phyloP scores from a whole-genome alignment of 2,797 vertebrate genomes.

The Dendrocincla fuliginosa region DNA sequence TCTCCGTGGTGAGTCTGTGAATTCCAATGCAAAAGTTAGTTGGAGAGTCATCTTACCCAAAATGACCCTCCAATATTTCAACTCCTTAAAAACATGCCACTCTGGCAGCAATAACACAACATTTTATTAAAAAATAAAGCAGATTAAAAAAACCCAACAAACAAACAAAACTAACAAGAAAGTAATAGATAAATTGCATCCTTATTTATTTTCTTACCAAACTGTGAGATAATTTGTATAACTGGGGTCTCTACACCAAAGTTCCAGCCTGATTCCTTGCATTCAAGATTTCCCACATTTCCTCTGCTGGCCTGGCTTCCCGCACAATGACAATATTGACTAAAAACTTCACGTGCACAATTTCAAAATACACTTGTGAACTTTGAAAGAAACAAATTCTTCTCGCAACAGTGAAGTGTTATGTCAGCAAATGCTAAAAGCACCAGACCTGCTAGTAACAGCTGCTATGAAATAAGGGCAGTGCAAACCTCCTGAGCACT shows the following conservation, averaged over 20 bases:
- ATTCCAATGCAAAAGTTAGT: neutral
- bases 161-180: neutral
- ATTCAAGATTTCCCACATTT: neutral
- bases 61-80: neutral
- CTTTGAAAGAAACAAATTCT: neutral
- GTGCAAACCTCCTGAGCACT: neutral
- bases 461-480: neutral
- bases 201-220: neutral
- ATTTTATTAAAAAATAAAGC: neutral
- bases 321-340: neutral
- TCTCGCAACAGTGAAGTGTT: neutral
- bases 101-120: neutral
- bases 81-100: neutral
- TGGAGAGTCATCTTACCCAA: neutral
- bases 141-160: accelerated
- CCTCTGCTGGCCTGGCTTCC: neutral
- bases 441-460: neutral
- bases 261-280: neutral
- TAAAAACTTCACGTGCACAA: neutral
- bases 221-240: neutral
- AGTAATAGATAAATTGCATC: neutral
- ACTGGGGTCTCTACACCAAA: neutral
- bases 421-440: neutral
- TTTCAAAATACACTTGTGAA: neutral
- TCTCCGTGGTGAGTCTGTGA: neutral